Conservation (phyloP, 2,113 vertebrate genomes). For the Pterocles burchelli region DNA sequence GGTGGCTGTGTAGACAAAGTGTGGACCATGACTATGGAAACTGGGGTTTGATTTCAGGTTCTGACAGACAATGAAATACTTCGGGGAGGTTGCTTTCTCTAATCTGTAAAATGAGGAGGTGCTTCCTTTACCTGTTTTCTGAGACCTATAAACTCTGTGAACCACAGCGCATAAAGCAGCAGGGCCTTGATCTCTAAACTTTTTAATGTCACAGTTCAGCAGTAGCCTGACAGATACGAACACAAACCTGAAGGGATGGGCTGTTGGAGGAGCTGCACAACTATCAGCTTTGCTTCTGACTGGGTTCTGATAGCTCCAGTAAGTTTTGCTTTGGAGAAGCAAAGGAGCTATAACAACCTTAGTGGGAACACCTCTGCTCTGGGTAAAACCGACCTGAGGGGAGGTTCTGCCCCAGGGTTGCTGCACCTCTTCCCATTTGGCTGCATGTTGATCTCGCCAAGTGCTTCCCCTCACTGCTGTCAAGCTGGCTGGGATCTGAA, state of each 20-base stretch:
- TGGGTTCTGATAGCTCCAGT: not conserved
- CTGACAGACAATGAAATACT: not conserved
- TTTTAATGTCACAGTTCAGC: not conserved
- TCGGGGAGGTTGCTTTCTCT: not conserved
- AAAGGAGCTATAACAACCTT: not conserved
- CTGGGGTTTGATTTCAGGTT: not conserved
- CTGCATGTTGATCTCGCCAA: not conserved
- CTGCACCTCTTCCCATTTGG: not conserved
- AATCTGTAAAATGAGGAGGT: not conserved
- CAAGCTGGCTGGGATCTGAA: not conserved
- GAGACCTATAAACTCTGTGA: not conserved
- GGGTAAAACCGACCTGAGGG: not conserved
- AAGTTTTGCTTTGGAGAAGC: not conserved
- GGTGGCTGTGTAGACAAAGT: not conserved
- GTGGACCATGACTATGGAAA: not conserved
- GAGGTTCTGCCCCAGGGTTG: not conserved
- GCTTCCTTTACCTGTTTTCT: not conserved
- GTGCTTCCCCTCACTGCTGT: rapidly evolving
- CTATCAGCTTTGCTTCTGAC: not conserved
- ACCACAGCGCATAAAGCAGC: not conserved
- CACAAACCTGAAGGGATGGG: not conserved
- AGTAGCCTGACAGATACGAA: not conserved
- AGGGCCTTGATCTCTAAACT: not conserved
- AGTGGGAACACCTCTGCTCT: not conserved
- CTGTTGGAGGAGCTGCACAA: not conserved